These are phyloP conservation scores for Paracanthobrama guichenoti DNA, from an alignment of 2,113 vertebrate genomes.

Conservation along the genomic window DNA sequence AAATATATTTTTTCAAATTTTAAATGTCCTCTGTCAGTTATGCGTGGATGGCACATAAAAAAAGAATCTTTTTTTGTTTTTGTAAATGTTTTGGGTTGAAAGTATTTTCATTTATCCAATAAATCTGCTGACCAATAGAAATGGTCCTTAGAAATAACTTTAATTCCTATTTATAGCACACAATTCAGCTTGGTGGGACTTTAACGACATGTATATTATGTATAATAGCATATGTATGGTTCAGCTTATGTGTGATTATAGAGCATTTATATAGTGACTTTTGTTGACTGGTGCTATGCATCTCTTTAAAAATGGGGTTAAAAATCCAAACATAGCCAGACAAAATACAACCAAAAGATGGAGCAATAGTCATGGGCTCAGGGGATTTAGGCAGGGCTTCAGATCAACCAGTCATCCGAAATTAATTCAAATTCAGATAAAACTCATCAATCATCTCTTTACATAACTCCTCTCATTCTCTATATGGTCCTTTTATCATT, in stretches of 20 bases:
- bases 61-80: not conserved
- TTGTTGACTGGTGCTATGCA: not conserved
- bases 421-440: not conserved
- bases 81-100: not conserved
- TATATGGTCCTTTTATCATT: not conserved
- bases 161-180: not conserved
- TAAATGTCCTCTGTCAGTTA: slow-evolving; percentile 45
- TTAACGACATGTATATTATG: no score
- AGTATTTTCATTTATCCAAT: not conserved
- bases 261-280: not conserved
- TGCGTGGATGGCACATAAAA: not conserved
- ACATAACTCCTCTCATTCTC: not conserved
- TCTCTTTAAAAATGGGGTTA: not conserved
- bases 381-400: not conserved
- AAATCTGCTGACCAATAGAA: not conserved
- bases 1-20: slow-evolving; percentile 71
- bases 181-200: no score
- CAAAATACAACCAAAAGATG: not conserved
- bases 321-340: slow-evolving; percentile 9
- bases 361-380: not conserved
- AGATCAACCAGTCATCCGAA: not conserved
- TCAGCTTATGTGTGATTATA: not conserved
- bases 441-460: not conserved
- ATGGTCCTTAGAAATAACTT: not conserved
- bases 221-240: no score